Evolutionary conservation across 2,797 vertebrate genomes (phyloP).

Genomic region (Prionace glauca): DNA sequence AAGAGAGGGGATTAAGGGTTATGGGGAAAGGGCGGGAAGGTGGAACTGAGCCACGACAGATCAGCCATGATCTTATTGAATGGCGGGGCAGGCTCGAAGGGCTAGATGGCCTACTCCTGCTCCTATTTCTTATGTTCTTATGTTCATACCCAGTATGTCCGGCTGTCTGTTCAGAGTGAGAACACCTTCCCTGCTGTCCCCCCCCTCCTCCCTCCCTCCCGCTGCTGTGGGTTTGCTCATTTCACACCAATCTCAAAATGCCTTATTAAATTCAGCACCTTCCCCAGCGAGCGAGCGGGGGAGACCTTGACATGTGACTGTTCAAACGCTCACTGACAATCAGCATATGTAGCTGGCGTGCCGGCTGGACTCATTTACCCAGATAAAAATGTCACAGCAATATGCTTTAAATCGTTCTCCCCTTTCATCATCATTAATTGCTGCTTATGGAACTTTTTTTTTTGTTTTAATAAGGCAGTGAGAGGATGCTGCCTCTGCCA

Average conservation of each 20-base stretch:
- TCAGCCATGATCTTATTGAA: too few relatives aligned
- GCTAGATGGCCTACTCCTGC: too few relatives aligned
- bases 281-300: slow-evolving; percentile 48
- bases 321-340: slow-evolving; percentile 67
- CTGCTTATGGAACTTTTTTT: slow-evolving; percentile 53
- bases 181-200: slow-evolving; percentile 54
- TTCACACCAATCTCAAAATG: slow-evolving; percentile 65
- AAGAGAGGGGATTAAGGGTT: too few relatives aligned
- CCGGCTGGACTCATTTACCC: slow-evolving; percentile 62
- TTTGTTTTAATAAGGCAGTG: slow-evolving; percentile 49
- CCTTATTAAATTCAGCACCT: slow-evolving; percentile 66
- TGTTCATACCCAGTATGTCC: slow-evolving; percentile 61
- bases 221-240: slow-evolving; percentile 63
- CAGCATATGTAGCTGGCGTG: slow-evolving; percentile 63
- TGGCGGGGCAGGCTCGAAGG: too few relatives aligned
- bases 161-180: slow-evolving; percentile 64
- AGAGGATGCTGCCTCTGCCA: slow-evolving; percentile 53
- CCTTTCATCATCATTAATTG: slow-evolving; percentile 66
- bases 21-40: too few relatives aligned
- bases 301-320: slow-evolving; percentile 57
- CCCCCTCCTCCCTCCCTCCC: background rate
- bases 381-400: slow-evolving; percentile 65
- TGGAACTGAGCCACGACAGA: too few relatives aligned
- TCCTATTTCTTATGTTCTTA: too few relatives aligned
- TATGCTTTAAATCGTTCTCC: slow-evolving; percentile 61